Conservation (phyloP, 1,140 invertebrate genomes). For the Tetramorium simillimum region DNA sequence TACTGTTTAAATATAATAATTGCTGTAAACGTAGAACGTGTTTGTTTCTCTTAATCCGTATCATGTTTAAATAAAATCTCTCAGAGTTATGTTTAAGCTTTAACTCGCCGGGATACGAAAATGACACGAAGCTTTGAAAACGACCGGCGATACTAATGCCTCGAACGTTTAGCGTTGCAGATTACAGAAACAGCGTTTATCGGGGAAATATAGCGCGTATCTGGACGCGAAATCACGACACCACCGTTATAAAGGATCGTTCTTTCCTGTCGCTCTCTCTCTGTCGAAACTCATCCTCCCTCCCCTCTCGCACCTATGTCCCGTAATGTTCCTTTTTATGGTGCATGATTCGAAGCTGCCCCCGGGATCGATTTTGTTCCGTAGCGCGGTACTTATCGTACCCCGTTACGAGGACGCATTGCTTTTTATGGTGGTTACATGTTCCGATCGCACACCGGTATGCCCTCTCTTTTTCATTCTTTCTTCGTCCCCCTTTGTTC, state of each 20-base stretch:
- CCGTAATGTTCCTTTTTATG: conserved; percentile 84
- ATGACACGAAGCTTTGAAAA: background rate
- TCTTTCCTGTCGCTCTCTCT: conserved; percentile 20
- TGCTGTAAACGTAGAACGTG: background rate
- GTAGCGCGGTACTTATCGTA: conserved; percentile 79
- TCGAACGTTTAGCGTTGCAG: conserved; percentile 77
- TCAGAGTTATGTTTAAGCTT: background rate
- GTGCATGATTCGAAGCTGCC: conserved; percentile 80
- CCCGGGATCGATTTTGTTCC: conserved; percentile 82
- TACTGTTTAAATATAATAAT: background rate
- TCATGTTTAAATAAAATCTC: background rate
- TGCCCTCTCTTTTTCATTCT: conserved; percentile 31
- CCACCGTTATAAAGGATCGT: conserved; percentile 78
- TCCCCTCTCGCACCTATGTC: conserved; percentile 48
- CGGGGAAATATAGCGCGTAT: conserved; percentile 75
- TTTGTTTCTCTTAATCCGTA: background rate
- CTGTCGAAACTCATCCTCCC: background rate
- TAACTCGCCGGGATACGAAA: background rate
- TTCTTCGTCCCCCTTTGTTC: background rate
- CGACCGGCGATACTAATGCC: conserved; percentile 73
- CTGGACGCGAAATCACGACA: conserved; percentile 80
- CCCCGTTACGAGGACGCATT: conserved; percentile 78
- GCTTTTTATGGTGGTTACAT: conserved; percentile 77
- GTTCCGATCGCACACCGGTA: conserved; percentile 66
- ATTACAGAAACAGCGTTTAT: conserved; percentile 72